Base-by-base conservation (phyloP, 2,888 invertebrate genomes). In the Heliconius ethilla region DNA sequence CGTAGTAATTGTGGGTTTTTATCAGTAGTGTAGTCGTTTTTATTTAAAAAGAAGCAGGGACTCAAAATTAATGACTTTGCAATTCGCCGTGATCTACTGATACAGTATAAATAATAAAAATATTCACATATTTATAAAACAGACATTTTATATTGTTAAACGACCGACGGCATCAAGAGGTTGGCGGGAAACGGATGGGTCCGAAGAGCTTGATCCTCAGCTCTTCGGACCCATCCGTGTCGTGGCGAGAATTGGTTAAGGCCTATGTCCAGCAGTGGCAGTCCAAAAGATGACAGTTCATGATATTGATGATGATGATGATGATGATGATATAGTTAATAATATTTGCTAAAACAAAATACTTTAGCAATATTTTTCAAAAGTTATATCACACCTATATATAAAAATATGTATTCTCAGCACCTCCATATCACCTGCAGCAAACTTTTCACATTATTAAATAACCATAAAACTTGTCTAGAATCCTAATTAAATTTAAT, bases 351-450 rank as follows among this genome's bases (percentile, higher is more conserved):
- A 45, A 13, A 45, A 18, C 0, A 51, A 18, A 51, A 18, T 18
- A 18, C 18, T 51, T 6, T 2, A 9, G 55, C 3, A n/a, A n/a
- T 55, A 55, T 59, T 9, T 59, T 59, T n/a, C 55, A 9, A 27
- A 55, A n/a, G n/a, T 59, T n/a, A 22, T 9, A 55, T 55, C 55
- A 55, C 10, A 55, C 37, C 25, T 6, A 67, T 67, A 1, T 67
- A 37, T 67, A 69, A n/a, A n/a, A 11, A 10, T 0, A 22, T 67
- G 75, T 66, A 29, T 51, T 29, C 18, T 15, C 18, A 51, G 51
- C 13, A 69, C 15, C 59, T 74, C 62, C 25, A 77, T 73, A 74
- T 69, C 73, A 74, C 62, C 74, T 74, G 67, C 70, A 51, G 51
- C 27, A 0, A n/a, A 72, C 59, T 72, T 37, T 72, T 59, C 72